Percentiles rank a stretch among this genome's conserved stretches.
Conservation (phyloP, 2,888 invertebrate species). For the Rambutsinella grinnellia region DNA sequence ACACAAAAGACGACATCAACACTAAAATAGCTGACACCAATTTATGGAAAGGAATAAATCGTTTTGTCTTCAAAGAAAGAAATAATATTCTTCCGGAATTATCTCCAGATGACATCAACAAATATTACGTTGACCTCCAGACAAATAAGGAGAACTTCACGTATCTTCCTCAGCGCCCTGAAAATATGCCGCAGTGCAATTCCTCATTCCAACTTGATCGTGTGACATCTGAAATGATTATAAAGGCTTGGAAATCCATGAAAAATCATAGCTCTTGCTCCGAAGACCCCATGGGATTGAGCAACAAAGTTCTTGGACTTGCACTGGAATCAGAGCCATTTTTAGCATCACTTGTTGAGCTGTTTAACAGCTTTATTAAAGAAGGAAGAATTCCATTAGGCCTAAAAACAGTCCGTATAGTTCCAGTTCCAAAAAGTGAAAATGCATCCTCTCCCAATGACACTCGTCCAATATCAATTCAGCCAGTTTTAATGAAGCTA, state of each 20-base stretch:
- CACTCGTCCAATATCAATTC: slow-evolving; percentile 37
- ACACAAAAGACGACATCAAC: too few species aligned
- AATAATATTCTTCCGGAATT: too few species aligned
- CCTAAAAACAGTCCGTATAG: slow-evolving; percentile 14
- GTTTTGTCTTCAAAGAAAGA: too few species aligned
- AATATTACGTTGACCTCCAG: background rate
- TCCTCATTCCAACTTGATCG: background rate
- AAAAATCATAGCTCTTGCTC: background rate
- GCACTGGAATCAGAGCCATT: background rate
- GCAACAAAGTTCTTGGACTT: background rate
- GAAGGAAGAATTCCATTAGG: slow-evolving; percentile 4
- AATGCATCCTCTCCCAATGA: slow-evolving; percentile 13
- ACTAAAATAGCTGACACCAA: too few species aligned
- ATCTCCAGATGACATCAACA: background rate
- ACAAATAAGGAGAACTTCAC: background rate
- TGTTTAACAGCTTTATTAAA: background rate
- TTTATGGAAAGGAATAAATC: too few species aligned
- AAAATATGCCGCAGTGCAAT: background rate
- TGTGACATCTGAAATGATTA: background rate
- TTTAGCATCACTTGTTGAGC: background rate
- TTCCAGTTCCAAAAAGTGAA: slow-evolving; percentile 23
- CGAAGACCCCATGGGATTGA: background rate
- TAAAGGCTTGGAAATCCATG: background rate
- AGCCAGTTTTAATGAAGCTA: slow-evolving; percentile 24
- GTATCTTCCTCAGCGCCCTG: background rate